Evolutionary conservation across 2,797 vertebrate genomes (phyloP), one percentile per base, ranked within the genome.

Genomic region (Gymnothorax reevesii): DNA sequence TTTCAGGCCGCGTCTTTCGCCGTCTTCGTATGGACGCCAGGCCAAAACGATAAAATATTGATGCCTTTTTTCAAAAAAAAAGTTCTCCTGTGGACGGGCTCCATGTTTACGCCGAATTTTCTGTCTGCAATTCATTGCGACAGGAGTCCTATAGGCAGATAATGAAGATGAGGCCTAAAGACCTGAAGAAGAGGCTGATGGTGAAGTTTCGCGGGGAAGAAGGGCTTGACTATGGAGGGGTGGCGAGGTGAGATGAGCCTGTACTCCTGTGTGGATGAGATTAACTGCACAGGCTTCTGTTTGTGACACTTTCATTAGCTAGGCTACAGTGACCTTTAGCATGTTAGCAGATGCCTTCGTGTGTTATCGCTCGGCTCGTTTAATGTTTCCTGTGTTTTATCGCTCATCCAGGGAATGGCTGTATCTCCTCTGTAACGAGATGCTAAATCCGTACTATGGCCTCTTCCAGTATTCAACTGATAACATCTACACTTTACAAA

Each of bases 111-210:
- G 33, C 33, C 2, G 33, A 42, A 42, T 42, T 80, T 5, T 80
- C 9, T 54, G 10, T 79, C 49, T 79, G 73, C 5, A 33, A 20
- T 20, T 55, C 52, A 2, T 86, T 82, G 59, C 69, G 85, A 12
- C 84, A 99, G 98, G 98, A 99, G 91, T 99, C 98, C 0, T 99
- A 99, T 88, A 96, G 98, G 62, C 98, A 99, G 93, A 98, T 99
- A 89, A 99, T 99, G 98, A 99, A 99, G 95, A 99, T 99, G 98
- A 96, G 98, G 82, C 98, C 98, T 0, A 99, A 99, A 93, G 98
- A 99, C 93, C 93, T 99, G 92, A 99, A 99, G 91, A 99, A 99
- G 91, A 96, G 98, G 7, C 95, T 99, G 4, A 99, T 99, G 98
- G 98, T 99, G 91, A 99, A 99, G 93, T 99, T 99, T 90, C 95